Conservation (phyloP, 2,888 invertebrate species). For the Steinernema hermaphroditum region DNA sequence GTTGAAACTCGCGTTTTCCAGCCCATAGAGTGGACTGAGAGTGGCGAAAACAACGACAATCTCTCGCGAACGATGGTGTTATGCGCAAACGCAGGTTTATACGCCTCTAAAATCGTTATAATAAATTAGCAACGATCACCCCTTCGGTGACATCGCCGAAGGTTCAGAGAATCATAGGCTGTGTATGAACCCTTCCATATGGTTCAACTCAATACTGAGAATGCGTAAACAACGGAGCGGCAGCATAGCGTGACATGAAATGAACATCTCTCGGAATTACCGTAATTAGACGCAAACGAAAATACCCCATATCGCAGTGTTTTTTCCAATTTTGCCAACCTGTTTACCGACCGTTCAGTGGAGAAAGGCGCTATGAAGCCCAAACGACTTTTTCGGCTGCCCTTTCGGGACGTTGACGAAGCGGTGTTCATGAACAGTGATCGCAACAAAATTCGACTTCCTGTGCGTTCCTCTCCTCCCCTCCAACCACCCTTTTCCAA, state of each 20-base stretch:
- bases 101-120: constrained; percentile 13
- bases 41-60: constrained; percentile 22
- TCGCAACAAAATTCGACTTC: constrained; percentile 30
- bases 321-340: constrained; percentile 24
- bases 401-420: constrained; percentile 9
- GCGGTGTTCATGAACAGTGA: constrained; percentile 20
- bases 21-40: neutral
- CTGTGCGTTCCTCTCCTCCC: constrained; percentile 21
- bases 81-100: constrained; percentile 24
- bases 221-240: too few species aligned
- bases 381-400: constrained; percentile 29
- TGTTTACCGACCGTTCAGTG: constrained; percentile 7
- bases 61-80: constrained; percentile 7
- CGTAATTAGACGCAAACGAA: too few species aligned
- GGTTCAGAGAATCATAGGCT: too few species aligned
- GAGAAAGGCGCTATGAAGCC: neutral
- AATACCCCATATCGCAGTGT: neutral
- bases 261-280: too few species aligned
- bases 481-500: constrained; percentile 21
- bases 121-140: constrained; percentile 13
- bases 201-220: too few species aligned
- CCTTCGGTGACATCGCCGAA: neutral
- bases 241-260: too few species aligned
- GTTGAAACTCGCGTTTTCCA: neutral
- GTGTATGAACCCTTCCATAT: too few species aligned